Evolutionary conservation across 2,888 invertebrate genomes (phyloP), one percentile per base, ranked within the genome.

Genomic region (Parthenolecanium corni): DNA sequence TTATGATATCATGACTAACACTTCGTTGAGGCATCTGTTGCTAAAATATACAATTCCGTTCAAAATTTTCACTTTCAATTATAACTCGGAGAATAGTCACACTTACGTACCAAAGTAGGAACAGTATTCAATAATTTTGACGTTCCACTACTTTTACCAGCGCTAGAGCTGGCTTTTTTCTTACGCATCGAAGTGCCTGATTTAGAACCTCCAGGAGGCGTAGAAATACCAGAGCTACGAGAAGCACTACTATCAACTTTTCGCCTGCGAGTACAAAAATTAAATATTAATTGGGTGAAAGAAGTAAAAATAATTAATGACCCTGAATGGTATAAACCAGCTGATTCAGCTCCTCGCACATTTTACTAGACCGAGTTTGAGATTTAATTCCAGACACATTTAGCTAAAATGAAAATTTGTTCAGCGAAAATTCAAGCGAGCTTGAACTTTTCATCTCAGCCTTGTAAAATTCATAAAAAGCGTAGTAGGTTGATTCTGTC

Each of bases 1-100:
- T 56, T n/a, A 66, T 20, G 14, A 61, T 47, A 40, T 61, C 61
- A 21, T 61, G 61, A 61, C 61, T 61, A 9, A 51, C 51, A 40
- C 61, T 61, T 20, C 61, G 61, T 16, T 61, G 61, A 38, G 40
- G 21, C 23, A 61, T 23, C 40, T 61, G 47, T 38, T 54, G n/a
- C 12, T n/a, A n/a, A 58, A 25, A 2, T 2, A 49, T 2, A 49
- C 6, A 31, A 31, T 31, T 31, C 31, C 9, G 4, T 31, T 31
- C 21, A 2, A 23, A 21, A 49, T 14, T 3, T 4, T 49, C 2
- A 21, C 18, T 23, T 49, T 2, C 9, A 21, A 31, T 9, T 2
- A 49, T 23, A 20, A 2, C 23, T 23, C 21, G 21, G 14, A n/a
- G n/a, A n/a, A n/a, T n/a, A n/a, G n/a, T n/a, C n/a, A n/a, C n/a